A percentile compares a stretch with the other conserved stretches of the same genome.
phyloP scores from a whole-genome alignment of 2,797 vertebrate genomes.

The Macroramphosus scolopax region DNA sequence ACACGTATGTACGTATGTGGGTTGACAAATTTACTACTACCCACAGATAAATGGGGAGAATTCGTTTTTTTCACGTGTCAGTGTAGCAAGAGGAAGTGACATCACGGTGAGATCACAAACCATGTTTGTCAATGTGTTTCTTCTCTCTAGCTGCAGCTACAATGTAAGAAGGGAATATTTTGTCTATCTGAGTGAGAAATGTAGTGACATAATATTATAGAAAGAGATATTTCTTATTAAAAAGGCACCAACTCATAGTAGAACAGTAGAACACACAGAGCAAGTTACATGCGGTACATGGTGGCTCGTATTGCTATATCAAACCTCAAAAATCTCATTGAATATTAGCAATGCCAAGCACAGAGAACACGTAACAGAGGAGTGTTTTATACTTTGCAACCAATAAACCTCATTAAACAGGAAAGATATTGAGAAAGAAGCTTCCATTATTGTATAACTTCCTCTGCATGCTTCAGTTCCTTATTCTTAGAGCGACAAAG shows the following conservation, averaged over 20 bases:
- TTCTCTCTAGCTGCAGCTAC: slow-evolving; percentile 1
- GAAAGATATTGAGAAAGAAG: slow-evolving; percentile 55
- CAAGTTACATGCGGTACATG: no score
- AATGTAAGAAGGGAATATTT: no score
- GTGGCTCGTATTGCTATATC: no score
- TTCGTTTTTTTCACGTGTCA: not conserved
- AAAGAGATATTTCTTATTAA: no score
- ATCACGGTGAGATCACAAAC: slow-evolving; percentile 17
- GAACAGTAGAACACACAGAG: no score
- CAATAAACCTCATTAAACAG: not conserved
- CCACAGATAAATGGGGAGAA: slow-evolving; percentile 3
- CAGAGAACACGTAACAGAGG: no score
- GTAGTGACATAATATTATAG: no score
- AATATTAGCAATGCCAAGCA: not conserved
- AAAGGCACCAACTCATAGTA: no score
- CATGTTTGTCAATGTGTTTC: slow-evolving; percentile 9
- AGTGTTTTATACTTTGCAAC: not conserved
- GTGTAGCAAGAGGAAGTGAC: slow-evolving; percentile 47
- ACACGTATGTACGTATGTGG: not conserved
- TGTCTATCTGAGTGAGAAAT: no score
- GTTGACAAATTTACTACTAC: slow-evolving; percentile 3
- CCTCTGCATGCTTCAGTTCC: slow-evolving; percentile 61
- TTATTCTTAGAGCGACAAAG: slow-evolving; percentile 33
- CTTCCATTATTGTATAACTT: slow-evolving; percentile 67
- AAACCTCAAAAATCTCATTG: no score